Evolutionary conservation across 2,797 vertebrate genomes (phyloP), one percentile per base, ranked within the genome.

Genomic region (Brotula barbata): DNA sequence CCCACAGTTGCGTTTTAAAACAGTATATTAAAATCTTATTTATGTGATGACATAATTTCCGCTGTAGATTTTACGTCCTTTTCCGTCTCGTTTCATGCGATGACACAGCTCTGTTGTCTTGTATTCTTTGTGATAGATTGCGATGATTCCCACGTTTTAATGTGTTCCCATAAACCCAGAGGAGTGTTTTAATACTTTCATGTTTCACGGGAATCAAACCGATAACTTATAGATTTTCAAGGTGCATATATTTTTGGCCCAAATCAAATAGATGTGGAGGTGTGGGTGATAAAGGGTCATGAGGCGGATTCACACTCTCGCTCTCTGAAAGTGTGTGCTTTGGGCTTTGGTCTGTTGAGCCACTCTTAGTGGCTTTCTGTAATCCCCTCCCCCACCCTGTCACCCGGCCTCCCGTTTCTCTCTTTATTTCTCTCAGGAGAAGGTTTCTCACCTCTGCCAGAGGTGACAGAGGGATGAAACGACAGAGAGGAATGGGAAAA

Each of bases 311-410:
- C 57, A 60, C 60, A 63, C 59, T 53, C 63, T 72, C 71, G 55
- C 50, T 15, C 25, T 4, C 25, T 28, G 25, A 28, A 28, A 4
- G 25, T 28, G 25, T 59, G 72, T 20, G 47, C 75, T 71, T n/a
- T 61, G 9, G 67, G 73, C 56, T 80, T 73, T 64, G 71, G 67
- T 72, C 76, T 58, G 77, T 64, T 50, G 77, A 84, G 78, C 74
- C 71, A 66, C 77, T 85, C 71, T 67, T 70, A 81, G 75, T 72
- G 59, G 76, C 75, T 82, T 82, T 74, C 64, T 10, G 13, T 88
- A 85, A 85, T 88, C 83, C 80, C n/a, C n/a, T n/a, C n/a, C n/a
- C n/a, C n/a, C n/a, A n/a, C n/a, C n/a, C n/a, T n/a, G n/a, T n/a
- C n/a, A n/a, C n/a, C n/a, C n/a, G n/a, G n/a, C n/a, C 77, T 61